Conservation (phyloP, 2,888 invertebrate species). For the Sinodicranocentrus sp. region DNA sequence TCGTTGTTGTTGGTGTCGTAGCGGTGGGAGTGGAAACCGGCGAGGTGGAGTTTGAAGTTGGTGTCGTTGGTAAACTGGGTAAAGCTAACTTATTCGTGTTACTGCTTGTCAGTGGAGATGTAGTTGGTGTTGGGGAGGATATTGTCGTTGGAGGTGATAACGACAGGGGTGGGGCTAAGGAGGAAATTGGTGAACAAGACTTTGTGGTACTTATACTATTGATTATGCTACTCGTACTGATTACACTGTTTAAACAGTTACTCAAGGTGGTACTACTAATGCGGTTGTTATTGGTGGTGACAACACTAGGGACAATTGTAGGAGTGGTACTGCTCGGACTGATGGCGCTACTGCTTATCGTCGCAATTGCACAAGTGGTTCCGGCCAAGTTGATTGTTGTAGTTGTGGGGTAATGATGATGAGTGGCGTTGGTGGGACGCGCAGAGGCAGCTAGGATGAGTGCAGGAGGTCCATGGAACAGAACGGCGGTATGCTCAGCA, state of each 20-base stretch:
- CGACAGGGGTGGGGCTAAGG: conserved; percentile 13
- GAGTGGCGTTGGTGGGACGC: conserved; percentile 40
- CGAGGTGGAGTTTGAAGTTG: conserved; percentile 77
- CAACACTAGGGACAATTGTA: conserved; percentile 19
- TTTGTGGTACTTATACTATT: conserved; percentile 60
- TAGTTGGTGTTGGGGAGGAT: conserved; percentile 27
- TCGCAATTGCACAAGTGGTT: conserved; percentile 57
- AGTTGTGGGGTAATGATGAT: conserved; percentile 40
- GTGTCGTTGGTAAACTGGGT: conserved; percentile 63
- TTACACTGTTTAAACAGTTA: conserved; percentile 51
- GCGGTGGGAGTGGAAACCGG: conserved; percentile 62
- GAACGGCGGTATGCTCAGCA: conserved; percentile 70
- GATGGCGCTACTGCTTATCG: conserved; percentile 64
- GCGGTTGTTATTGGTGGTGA: conserved; percentile 2
- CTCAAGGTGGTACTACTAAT: conserved; percentile 47
- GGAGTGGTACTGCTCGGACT: conserved; percentile 50
- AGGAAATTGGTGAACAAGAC: conserved; percentile 53
- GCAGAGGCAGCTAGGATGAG: conserved; percentile 73
- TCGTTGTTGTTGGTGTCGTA: conserved; percentile 58
- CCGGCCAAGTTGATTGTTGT: conserved; percentile 54
- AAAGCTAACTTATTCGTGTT: conserved; percentile 64
- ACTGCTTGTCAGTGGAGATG: conserved; percentile 37
- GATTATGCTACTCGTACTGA: conserved; percentile 61
- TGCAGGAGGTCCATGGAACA: conserved; percentile 75
- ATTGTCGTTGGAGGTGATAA: conserved; percentile 28